These are phyloP conservation scores for Barnardius zonarius DNA, from an alignment of 2,113 vertebrate species.

Conservation along the genomic window DNA sequence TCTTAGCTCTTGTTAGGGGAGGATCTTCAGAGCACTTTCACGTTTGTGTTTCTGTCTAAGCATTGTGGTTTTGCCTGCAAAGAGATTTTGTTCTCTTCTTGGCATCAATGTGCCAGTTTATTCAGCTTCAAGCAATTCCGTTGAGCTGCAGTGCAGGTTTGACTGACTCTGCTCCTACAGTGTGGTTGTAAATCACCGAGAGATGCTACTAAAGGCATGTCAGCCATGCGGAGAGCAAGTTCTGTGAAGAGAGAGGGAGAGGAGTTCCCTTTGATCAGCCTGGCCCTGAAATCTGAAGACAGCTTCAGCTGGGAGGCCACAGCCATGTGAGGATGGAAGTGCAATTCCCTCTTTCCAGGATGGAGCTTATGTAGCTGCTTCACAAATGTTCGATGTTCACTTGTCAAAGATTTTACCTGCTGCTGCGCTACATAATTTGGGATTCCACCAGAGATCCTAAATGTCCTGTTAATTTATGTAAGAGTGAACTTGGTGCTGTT, in stretches of 20 bases:
- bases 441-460: not conserved
- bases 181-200: slow-evolving; percentile 23
- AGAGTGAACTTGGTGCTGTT: not conserved
- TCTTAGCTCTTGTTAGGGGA: not conserved
- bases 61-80: not conserved
- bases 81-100: slow-evolving; percentile 25
- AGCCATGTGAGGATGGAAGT: not conserved
- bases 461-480: slow-evolving; percentile 26
- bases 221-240: not conserved
- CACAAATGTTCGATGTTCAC: not conserved
- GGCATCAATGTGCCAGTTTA: not conserved
- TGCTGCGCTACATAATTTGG: not conserved
- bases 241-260: not conserved
- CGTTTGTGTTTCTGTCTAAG: not conserved
- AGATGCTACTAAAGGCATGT: slow-evolving; percentile 14
- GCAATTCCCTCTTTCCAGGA: not conserved
- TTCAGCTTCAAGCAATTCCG: slow-evolving; percentile 9
- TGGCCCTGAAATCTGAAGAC: not conserved
- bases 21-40: not conserved
- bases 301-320: not conserved
- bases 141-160: slow-evolving; percentile 49
- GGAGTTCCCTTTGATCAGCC: not conserved
- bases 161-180: slow-evolving; percentile 11
- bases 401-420: not conserved
- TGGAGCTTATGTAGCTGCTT: not conserved